Evolutionary conservation across 2,888 invertebrate genomes (phyloP).

Genomic region (Dendrolimus houi): DNA sequence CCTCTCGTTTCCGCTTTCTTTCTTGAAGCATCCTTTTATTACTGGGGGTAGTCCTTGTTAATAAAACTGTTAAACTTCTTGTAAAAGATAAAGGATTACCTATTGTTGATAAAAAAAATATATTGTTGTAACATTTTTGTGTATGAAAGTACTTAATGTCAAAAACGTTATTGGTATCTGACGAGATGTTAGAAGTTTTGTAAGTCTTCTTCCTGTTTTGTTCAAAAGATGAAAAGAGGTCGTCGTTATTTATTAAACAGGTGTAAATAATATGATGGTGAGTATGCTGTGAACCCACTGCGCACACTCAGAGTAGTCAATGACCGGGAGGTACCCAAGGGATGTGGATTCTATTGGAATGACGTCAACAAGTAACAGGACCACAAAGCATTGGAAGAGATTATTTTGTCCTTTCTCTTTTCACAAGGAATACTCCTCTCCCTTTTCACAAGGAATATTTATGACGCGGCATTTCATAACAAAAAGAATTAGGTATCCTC

Average conservation of each 20-base stretch:
- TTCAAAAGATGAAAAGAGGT: too few relatives aligned
- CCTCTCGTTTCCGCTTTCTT: constrained; percentile 31
- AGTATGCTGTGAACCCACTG: constrained; percentile 3
- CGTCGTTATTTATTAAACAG: background rate
- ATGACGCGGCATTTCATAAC: background rate
- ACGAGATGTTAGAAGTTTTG: too few relatives aligned
- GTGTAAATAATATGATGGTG: background rate
- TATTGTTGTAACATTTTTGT: background rate
- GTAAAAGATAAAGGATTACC: background rate
- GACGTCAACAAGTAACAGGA: constrained; percentile 78
- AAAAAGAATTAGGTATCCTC: background rate
- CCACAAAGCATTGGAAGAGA: constrained; percentile 45
- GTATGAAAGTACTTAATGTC: background rate
- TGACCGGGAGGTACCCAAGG: constrained; percentile 62
- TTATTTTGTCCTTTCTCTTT: constrained; percentile 38
- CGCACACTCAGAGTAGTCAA: constrained; percentile 27
- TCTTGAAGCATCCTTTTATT: constrained; percentile 28
- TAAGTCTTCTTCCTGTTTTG: too few relatives aligned
- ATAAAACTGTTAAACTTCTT: background rate
- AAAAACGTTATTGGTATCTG: background rate
- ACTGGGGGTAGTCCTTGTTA: constrained; percentile 24
- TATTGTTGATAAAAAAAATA: background rate
- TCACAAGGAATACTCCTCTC: constrained; percentile 1
- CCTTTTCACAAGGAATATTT: constrained; percentile 1
- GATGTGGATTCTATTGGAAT: constrained; percentile 70